A percentile compares a stretch with the other conserved stretches of the same genome.
These are phyloP conservation scores for Halocynthia aurantium DNA, from an alignment of 23 tunicate species.

Conservation along the genomic window DNA sequence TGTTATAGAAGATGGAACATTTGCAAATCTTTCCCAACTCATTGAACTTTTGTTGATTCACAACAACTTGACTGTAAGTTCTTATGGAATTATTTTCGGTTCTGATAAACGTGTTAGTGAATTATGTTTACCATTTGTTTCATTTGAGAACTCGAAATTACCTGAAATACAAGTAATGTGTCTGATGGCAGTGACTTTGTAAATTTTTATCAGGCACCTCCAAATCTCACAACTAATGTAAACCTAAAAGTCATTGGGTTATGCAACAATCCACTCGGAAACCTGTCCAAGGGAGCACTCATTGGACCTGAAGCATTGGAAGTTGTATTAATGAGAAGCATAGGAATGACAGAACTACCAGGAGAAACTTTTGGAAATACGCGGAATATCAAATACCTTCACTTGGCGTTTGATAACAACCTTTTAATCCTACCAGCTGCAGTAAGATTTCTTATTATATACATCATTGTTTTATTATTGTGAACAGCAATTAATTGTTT, in stretches of 20 bases:
- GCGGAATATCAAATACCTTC: conserved; percentile 19
- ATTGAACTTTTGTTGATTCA: conserved; percentile 40
- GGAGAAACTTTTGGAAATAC: conserved; percentile 20
- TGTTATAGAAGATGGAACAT: conserved; percentile 13
- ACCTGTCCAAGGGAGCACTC: conserved; percentile 27
- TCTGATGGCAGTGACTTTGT: background rate
- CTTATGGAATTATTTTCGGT: background rate
- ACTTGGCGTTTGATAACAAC: conserved; percentile 48
- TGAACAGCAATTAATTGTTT: background rate
- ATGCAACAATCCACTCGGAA: conserved; percentile 64
- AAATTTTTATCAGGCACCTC: conserved; percentile 31
- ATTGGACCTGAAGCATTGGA: conserved; percentile 52
- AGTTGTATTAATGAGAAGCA: conserved; percentile 32
- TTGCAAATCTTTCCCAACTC: conserved; percentile 16
- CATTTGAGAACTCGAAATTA: too few relatives aligned
- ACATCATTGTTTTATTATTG: too few relatives aligned
- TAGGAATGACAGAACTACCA: conserved; percentile 39
- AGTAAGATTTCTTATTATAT: conserved; percentile 21
- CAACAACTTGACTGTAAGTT: conserved; percentile 42
- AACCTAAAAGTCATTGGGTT: conserved; percentile 37
- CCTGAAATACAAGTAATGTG: background rate
- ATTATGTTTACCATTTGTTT: background rate
- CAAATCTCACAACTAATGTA: conserved; percentile 27
- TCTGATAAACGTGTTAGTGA: background rate
- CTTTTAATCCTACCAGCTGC: conserved; percentile 37